Base-by-base conservation (phyloP, 2,797 vertebrate species). In the Lutjanus argentimaculatus region DNA sequence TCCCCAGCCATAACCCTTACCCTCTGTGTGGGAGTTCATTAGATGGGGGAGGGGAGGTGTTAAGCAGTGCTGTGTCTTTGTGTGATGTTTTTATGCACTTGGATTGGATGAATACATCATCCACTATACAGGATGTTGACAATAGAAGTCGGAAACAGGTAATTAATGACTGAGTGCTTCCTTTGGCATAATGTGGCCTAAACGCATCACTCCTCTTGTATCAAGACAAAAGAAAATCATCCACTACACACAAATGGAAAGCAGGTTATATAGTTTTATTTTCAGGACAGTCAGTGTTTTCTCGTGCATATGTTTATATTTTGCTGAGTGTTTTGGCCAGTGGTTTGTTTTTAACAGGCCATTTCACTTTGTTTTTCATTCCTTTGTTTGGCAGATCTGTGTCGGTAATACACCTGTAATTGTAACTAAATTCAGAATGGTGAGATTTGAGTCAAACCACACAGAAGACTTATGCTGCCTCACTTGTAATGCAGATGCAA, bases 91-190 rank as follows among this genome's bases (percentile, higher is more conserved):
- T 40, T 42, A 30, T 53, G 22, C 42, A 51, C 6, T 16, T 48
- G 19, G 15, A 51, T 52, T 62, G 62, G 56, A 80, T 46, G 8
- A 68, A 40, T 56, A 12, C 63, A 58, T 75, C 17, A 15, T 75
- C 21, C 25, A 68, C 13, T n/a, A 22, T 14, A 51, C 58, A 69
- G 64, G 64, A 69, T 82, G 52, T 49, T 72, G 58, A 72, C 14
- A 52, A 61, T 30, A 74, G 42, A 66, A 55, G 43, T 51, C 2
- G 3, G 42, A 55, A 69, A 69, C 19, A 0, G 64, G 62, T 67
- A 10, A 53, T 75, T 65, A 14, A 62, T 42, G 8, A n/a, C 49
- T 1, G 11, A 25, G 13, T 45, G 40, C 58, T 76, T 71, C 40
- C 22, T 77, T 62, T 74, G 14, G 17, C 14, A 17, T 67, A 43